A percentile compares a stretch with the other conserved stretches of the same genome.
Conservation (phyloP, 1,140 invertebrate genomes). For the Bicyclus anynana region DNA sequence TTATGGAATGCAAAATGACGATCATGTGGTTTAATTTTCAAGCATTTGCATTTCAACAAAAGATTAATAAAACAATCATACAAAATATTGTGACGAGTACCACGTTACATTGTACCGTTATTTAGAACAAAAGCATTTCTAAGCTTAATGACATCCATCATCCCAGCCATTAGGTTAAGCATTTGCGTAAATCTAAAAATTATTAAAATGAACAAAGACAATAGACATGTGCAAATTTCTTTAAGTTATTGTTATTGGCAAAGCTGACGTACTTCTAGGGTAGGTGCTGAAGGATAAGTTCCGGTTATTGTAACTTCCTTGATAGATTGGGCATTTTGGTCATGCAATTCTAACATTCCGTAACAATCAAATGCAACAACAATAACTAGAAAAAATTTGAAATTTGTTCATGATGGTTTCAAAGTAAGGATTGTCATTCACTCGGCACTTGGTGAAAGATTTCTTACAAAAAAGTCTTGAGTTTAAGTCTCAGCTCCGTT, state of each 20-base stretch:
- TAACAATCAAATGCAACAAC: too few relatives aligned
- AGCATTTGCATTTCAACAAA: neutral
- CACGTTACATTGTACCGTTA: neutral
- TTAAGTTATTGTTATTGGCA: conserved; percentile 2
- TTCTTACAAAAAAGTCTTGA: too few relatives aligned
- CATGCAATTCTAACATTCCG: too few relatives aligned
- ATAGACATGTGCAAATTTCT: conserved; percentile 7
- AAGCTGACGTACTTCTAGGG: neutral
- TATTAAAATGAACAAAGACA: conserved; percentile 5
- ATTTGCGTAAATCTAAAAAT: neutral
- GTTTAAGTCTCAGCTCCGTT: too few relatives aligned
- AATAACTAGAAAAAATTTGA: too few relatives aligned
- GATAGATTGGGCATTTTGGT: too few relatives aligned
- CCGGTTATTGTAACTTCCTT: too few relatives aligned
- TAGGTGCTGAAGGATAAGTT: too few relatives aligned
- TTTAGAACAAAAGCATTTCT: conserved; percentile 12
- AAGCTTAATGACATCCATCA: conserved; percentile 5
- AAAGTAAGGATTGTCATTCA: too few relatives aligned
- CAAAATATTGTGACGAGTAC: conserved; percentile 11
- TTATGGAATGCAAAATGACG: too few relatives aligned
- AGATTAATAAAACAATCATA: conserved; percentile 5
- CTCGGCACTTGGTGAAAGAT: too few relatives aligned
- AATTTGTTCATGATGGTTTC: too few relatives aligned
- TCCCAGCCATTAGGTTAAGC: neutral
- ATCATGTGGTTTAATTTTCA: neutral